Evolutionary conservation across 2,888 invertebrate genomes (phyloP), one percentile per base, ranked within the genome.

Genomic region (Beris chalybata): DNA sequence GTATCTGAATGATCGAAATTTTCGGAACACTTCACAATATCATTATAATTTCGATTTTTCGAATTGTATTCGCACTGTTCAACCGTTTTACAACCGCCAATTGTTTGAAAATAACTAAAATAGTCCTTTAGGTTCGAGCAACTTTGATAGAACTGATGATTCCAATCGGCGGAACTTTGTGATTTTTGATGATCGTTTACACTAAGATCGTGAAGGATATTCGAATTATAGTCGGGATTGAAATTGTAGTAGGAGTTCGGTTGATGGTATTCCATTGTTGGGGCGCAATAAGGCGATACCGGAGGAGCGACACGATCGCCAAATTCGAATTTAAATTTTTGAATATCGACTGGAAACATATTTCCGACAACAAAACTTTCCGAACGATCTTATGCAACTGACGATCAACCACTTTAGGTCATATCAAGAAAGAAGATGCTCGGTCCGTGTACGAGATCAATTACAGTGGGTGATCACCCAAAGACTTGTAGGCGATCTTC

Each of bases 111-210:
- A 48, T 55, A 65, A 48, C 47, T 65, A 11, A 65, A 55, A 65
- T 65, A 65, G n/a, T 54, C 56, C 31, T 56, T 65, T 6, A 65
- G 47, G 45, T 54, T 56, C 4, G 54, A 31, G 45, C 64, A 65
- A 32, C 56, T 65, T 56, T 55, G 48, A 56, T 65, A 65, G 30
- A 65, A 47, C 6, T 53, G 55, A 13, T 53, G 55, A 38, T 15
- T 29, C 55, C 54, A 64, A 9, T 64, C 65, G 9, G 54, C 31
- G 30, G 13, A 38, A 52, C 11, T 50, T 5, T 7, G 7, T 3
- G 43, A 5, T n/a, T 43, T 52, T 50, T n/a, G 22, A 52, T 11
- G 15, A 44, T 47, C 47, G 4, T 22, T 11, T 5, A 5, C 15
- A 32, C 22, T 38, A 3, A 6, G 32, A 7, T 50, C 59, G 30